phyloP scores from a whole-genome alignment of 2,888 invertebrate genomes.

The Glyphotaelius pellucidus region DNA sequence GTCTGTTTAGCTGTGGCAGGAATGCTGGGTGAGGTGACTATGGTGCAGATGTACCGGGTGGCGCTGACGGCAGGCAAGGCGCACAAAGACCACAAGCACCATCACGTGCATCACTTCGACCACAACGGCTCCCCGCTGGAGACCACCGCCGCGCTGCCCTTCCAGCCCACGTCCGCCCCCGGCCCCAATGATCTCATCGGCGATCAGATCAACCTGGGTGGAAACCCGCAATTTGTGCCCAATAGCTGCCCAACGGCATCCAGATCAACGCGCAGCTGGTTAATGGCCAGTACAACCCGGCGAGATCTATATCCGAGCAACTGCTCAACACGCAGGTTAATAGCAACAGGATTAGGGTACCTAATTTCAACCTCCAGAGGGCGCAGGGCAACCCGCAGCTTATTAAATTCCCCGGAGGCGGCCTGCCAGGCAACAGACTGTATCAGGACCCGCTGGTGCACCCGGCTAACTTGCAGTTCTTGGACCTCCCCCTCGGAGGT shows the following conservation, averaged over 20 bases:
- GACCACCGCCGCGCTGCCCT: conserved; percentile 78
- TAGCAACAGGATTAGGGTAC: conserved; percentile 54
- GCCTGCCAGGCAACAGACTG: conserved; percentile 53
- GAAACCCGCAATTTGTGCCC: conserved; percentile 74
- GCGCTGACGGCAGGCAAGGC: conserved; percentile 91
- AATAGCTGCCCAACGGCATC: conserved; percentile 74
- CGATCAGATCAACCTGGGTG: conserved; percentile 80
- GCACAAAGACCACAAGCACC: conserved; percentile 91
- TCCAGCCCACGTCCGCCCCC: conserved; percentile 76
- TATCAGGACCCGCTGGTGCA: conserved; percentile 73
- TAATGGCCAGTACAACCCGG: conserved; percentile 81
- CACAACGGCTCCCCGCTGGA: conserved; percentile 83
- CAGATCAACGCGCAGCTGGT: conserved; percentile 78
- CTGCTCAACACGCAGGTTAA: conserved; percentile 69
- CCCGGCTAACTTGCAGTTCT: conserved; percentile 81
- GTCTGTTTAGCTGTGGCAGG: conserved; percentile 78
- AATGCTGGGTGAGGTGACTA: conserved; percentile 86
- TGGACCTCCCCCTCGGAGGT: conserved; percentile 75
- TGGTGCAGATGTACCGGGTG: conserved; percentile 88
- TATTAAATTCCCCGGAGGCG: background rate
- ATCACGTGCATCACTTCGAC: conserved; percentile 88
- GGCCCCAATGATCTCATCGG: conserved; percentile 78
- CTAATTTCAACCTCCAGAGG: conserved; percentile 65
- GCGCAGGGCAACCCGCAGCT: conserved; percentile 60
- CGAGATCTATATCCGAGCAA: conserved; percentile 78